Conservation (phyloP, 37 sponge, comb jelly and placozoan species). For the Chondrosia reniformis region DNA sequence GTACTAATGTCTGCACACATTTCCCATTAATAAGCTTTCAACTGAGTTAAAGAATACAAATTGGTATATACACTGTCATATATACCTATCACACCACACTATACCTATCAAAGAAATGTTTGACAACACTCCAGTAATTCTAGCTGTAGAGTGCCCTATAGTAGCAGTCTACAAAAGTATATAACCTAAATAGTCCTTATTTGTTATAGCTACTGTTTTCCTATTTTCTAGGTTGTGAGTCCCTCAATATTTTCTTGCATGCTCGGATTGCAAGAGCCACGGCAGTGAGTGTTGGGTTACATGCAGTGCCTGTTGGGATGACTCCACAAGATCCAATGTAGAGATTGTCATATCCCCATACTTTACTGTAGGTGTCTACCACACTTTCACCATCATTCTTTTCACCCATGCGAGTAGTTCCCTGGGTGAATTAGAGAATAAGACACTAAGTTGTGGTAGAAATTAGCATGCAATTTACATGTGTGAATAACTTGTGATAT, state of each 20-base stretch:
- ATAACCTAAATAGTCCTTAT: not conserved
- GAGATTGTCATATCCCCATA: constrained; percentile 36
- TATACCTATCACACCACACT: too few relatives aligned
- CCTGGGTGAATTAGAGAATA: constrained; percentile 12
- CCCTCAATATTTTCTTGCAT: constrained; percentile 6
- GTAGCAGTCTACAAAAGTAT: too few relatives aligned
- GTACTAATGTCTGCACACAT: too few relatives aligned
- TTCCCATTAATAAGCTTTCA: too few relatives aligned
- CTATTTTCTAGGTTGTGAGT: not conserved
- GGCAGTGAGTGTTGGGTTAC: constrained; percentile 47
- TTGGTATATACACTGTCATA: too few relatives aligned
- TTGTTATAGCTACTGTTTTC: not conserved
- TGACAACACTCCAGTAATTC: too few relatives aligned
- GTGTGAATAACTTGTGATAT: not conserved
- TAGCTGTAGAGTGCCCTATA: too few relatives aligned
- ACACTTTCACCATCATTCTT: constrained; percentile 14
- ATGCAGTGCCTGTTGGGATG: constrained; percentile 52
- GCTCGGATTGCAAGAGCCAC: constrained; percentile 48
- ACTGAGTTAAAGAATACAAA: too few relatives aligned
- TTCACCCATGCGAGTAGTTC: constrained; percentile 48
- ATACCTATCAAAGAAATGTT: too few relatives aligned
- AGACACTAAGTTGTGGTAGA: not conserved
- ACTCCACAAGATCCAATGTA: constrained; percentile 50
- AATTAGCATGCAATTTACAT: too few relatives aligned
- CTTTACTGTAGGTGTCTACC: constrained; percentile 37